A percentile compares a stretch with the other conserved stretches of the same genome.
phyloP scores from a whole-genome alignment of 2,888 invertebrate species.

The Orthosia gracilis region DNA sequence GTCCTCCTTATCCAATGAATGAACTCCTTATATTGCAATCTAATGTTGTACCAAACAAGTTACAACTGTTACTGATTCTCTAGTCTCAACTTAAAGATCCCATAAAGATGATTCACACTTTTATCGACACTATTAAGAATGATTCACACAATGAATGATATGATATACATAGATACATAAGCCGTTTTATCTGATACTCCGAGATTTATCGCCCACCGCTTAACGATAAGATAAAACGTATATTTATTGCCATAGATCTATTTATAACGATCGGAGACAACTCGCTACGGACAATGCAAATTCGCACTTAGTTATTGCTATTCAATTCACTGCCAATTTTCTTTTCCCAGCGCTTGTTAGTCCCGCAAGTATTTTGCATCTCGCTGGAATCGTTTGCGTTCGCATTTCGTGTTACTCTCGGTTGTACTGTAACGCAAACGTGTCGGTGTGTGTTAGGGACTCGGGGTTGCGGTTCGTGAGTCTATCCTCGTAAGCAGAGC shows the following conservation, averaged over 20 bases:
- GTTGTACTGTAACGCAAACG: constrained; percentile 61
- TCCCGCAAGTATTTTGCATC: constrained; percentile 64
- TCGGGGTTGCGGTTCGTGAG: constrained; percentile 74
- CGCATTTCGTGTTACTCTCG: constrained; percentile 46
- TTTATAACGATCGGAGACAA: constrained; percentile 80
- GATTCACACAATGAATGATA: constrained; percentile 68
- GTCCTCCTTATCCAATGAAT: background rate
- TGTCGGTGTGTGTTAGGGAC: constrained; percentile 63
- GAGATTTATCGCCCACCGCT: constrained; percentile 81
- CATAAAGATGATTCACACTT: background rate
- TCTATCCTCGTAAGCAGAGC: constrained; percentile 73
- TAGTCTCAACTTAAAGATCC: background rate
- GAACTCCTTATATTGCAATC: too few relatives aligned
- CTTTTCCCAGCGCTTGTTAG: constrained; percentile 75
- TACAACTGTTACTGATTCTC: background rate
- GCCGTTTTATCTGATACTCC: constrained; percentile 73
- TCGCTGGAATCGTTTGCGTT: constrained; percentile 61
- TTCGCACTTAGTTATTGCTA: constrained; percentile 78
- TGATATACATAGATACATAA: constrained; percentile 72
- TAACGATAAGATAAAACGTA: constrained; percentile 80
- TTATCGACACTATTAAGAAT: constrained; percentile 56
- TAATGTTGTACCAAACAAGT: background rate
- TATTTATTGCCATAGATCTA: constrained; percentile 81
- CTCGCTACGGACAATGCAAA: constrained; percentile 81
- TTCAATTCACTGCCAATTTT: constrained; percentile 74